These are phyloP conservation scores for Rana temporaria DNA, from an alignment of 2,113 vertebrate species.

Conservation along the genomic window DNA sequence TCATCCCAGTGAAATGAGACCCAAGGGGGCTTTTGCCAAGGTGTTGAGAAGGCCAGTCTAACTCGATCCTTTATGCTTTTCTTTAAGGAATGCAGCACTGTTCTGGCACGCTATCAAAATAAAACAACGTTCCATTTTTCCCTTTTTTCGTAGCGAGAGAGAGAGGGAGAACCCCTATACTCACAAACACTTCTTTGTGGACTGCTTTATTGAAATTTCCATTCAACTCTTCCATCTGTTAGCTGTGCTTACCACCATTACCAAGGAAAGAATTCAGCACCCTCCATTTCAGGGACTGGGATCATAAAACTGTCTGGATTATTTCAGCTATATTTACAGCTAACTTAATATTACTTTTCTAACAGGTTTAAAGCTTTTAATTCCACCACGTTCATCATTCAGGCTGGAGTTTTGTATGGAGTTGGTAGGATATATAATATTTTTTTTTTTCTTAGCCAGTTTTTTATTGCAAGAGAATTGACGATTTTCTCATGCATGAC, in stretches of 20 bases:
- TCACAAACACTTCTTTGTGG: constrained; percentile 85
- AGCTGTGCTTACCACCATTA: constrained; percentile 79
- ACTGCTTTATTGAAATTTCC: constrained; percentile 84
- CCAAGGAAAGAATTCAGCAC: constrained; percentile 79
- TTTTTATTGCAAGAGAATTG: constrained; percentile 12
- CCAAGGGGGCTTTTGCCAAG: constrained; percentile 82
- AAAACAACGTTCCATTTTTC: constrained; percentile 82
- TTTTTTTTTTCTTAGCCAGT: constrained; percentile 4
- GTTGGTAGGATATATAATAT: constrained; percentile 36
- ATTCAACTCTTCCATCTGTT: constrained; percentile 83
- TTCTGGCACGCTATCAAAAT: constrained; percentile 83
- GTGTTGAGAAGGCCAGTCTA: constrained; percentile 84
- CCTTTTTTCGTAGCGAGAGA: constrained; percentile 59
- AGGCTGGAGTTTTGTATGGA: constrained; percentile 56
- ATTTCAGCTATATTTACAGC: constrained; percentile 83
- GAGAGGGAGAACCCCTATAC: constrained; percentile 70
- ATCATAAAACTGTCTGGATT: constrained; percentile 87
- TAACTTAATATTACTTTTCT: constrained; percentile 83
- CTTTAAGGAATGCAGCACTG: constrained; percentile 80
- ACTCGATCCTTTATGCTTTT: constrained; percentile 81
- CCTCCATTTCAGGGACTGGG: constrained; percentile 79
- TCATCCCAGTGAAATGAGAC: constrained; percentile 86
- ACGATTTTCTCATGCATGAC: constrained; percentile 1
- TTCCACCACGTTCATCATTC: constrained; percentile 76
- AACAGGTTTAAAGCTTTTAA: constrained; percentile 83